Evolutionary conservation across 2,797 vertebrate genomes (phyloP).

Genomic region (Melanotaenia trifasciata): DNA sequence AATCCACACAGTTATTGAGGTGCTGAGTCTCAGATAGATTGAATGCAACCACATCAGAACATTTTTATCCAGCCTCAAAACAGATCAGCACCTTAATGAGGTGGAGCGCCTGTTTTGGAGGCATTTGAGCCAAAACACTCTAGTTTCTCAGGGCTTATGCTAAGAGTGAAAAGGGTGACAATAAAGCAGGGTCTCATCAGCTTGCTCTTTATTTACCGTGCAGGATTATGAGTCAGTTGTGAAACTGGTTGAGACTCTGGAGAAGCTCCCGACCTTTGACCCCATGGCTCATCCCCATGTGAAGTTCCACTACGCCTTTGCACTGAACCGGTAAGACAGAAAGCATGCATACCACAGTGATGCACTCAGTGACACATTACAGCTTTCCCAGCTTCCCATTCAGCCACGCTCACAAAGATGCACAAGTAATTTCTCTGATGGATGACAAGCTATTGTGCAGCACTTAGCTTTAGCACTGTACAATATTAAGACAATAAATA

Average conservation of each 20-base stretch:
- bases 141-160: slow-evolving; percentile 8
- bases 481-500: too few relatives aligned
- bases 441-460: neutral
- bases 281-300: slow-evolving; percentile 93
- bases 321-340: slow-evolving; percentile 91
- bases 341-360: neutral
- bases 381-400: neutral
- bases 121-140: neutral
- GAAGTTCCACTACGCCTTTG: slow-evolving; percentile 97
- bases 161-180: neutral
- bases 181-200: slow-evolving; percentile 13
- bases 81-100: slow-evolving; percentile 1
- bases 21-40: slow-evolving; percentile 25
- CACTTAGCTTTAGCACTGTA: too few relatives aligned
- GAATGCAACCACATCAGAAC: slow-evolving; percentile 30
- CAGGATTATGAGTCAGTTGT: slow-evolving; percentile 98
- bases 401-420: neutral
- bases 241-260: slow-evolving; percentile 95
- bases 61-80: slow-evolving; percentile 3
- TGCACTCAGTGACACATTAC: neutral
- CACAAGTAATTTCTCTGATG: neutral
- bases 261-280: slow-evolving; percentile 97
- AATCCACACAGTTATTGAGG: slow-evolving; percentile 53
- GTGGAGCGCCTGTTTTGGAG: slow-evolving; percentile 1
- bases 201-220: slow-evolving; percentile 10